These are phyloP conservation scores for Corynorhinus townsendii DNA, from an alignment of 2,113 vertebrate genomes.

Conservation along the genomic window DNA sequence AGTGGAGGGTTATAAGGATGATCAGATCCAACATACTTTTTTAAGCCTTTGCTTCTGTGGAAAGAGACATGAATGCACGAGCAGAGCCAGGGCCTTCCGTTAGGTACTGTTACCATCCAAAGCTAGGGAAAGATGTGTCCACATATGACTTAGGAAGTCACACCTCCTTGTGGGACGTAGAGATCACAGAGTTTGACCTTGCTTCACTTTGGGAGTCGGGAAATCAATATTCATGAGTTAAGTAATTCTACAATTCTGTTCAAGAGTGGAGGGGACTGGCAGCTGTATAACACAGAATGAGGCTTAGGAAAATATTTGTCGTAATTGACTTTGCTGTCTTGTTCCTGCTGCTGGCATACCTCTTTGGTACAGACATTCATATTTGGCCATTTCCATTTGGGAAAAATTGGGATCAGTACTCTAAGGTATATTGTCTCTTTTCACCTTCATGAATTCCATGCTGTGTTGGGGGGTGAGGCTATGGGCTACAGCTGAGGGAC, in stretches of 20 bases:
- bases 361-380: not conserved
- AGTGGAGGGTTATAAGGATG: not conserved
- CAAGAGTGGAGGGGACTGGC: not conserved
- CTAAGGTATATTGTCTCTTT: not conserved
- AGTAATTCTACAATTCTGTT: not conserved
- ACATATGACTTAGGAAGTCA: not conserved
- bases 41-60: not conserved
- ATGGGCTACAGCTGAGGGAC: not conserved
- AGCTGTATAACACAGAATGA: not conserved
- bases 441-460: not conserved
- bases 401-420: not conserved
- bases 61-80: not conserved
- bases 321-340: not conserved
- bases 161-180: accelerated
- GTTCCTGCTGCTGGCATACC: not conserved
- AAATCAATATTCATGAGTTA: not conserved
- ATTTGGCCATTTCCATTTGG: not conserved
- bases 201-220: not conserved
- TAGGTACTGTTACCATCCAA: not conserved
- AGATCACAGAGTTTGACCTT: not conserved
- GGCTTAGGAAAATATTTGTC: not conserved
- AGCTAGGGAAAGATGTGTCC: not conserved
- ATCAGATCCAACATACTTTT: not conserved
- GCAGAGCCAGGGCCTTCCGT: not conserved
- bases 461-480: not conserved